Conservation (phyloP, 2,888 invertebrate genomes). For the Coelinius sp. region DNA sequence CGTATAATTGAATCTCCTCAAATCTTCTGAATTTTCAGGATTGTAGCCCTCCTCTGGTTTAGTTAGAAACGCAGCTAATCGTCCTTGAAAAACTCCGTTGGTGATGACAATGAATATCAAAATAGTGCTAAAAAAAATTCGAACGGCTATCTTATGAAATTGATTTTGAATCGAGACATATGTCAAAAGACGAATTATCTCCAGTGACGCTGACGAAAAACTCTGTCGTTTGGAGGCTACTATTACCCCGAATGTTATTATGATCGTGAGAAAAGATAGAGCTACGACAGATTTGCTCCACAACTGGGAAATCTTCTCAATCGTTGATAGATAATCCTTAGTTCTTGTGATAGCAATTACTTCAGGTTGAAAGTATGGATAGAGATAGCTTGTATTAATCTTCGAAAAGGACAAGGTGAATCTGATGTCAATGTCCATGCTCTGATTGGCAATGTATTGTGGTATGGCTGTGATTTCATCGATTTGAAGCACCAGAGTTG, state of each 20-base stretch:
- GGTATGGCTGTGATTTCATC: not conserved
- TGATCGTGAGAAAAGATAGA: not conserved
- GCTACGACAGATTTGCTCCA: not conserved
- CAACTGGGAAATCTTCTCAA: not conserved
- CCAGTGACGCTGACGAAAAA: not conserved
- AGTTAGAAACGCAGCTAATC: not conserved
- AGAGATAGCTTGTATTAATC: not conserved
- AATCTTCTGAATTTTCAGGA: not conserved
- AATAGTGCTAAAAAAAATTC: not conserved
- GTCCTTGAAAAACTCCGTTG: not conserved
- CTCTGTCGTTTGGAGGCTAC: not conserved
- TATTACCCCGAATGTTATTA: not conserved
- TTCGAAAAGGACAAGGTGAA: not conserved
- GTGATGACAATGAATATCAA: not conserved
- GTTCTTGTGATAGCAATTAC: not conserved
- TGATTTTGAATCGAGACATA: not conserved
- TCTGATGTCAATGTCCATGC: not conserved
- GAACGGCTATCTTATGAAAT: not conserved
- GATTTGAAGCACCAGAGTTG: not conserved
- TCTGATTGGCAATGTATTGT: not conserved
- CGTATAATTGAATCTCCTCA: not conserved
- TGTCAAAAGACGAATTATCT: not conserved
- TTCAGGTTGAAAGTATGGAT: conserved; percentile 6
- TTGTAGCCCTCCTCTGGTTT: not conserved
- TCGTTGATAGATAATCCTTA: not conserved